Evolutionary conservation across 2,888 invertebrate genomes (phyloP), one percentile per base, ranked within the genome.

Genomic region (Tenodera sinensis): DNA sequence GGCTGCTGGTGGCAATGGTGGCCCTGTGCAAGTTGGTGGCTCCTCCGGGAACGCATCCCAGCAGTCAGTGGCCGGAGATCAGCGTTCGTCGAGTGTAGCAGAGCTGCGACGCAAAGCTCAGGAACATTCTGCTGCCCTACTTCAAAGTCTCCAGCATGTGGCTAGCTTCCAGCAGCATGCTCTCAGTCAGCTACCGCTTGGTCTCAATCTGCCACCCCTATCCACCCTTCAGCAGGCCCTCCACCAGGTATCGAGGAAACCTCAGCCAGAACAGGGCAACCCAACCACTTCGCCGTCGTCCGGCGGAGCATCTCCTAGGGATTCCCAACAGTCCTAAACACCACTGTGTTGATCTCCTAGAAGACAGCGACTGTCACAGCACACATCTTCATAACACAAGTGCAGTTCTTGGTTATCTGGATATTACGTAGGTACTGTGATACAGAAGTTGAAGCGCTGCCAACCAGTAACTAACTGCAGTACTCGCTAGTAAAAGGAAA

Each of bases 51-150:
- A 92, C 91, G 83, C 91, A 83, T 89, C 93, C 92, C 81, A 88
- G 90, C 89, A 91, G 93, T 93, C 83, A 92, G 93, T 90, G n/a
- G 89, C 91, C 88, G 94, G 95, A 91, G 97, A 97, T 93, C 97
- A 97, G 82, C 95, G 97, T 83, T 96, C 97, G 8, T 96, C 97
- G 91, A 98, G 98, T 93, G 98, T 98, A 28, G 98, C 98, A 0
- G 98, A 98, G 92, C 94, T 99, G 84, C 95, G 98, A 12, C 95
- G 98, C 88, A 98, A 98, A 93, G 98, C 98, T 1, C 98, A 98
- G 93, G 98, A 99, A 92, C 98, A 99, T 93, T 97, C 98, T 0
- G 98, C 98, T 1, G 98, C 98, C 0, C 93, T 98, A 34, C 93
- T 97, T 88, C 97, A 97, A 92, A 96, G 96, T 82, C 93, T 97